phyloP scores from a whole-genome alignment of 2,888 invertebrate species.

The Synanthedon andrenaeformis region DNA sequence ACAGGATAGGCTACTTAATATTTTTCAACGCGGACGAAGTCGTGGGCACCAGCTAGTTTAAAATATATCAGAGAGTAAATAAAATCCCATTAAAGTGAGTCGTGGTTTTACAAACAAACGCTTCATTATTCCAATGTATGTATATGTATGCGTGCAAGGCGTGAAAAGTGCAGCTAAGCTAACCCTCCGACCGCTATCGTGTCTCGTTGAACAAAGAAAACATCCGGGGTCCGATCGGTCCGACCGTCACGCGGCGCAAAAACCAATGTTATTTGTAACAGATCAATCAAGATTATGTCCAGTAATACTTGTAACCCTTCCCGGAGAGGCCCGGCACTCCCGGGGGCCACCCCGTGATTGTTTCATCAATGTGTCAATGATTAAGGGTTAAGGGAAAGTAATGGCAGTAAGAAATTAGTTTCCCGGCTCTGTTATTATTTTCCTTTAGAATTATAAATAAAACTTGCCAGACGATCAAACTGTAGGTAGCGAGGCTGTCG shows the following conservation, averaged over 20 bases:
- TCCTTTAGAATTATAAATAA: conserved; percentile 12
- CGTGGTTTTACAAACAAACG: too few relatives aligned
- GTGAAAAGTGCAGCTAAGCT: conserved; percentile 33
- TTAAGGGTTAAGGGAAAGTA: conserved; percentile 39
- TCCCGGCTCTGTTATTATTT: conserved; percentile 10
- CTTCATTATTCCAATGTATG: neutral
- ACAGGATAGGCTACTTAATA: too few relatives aligned
- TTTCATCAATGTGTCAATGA: conserved; percentile 56
- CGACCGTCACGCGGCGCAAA: conserved; percentile 28
- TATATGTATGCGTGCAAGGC: neutral
- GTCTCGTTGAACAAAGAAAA: conserved; percentile 20
- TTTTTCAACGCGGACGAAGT: too few relatives aligned
- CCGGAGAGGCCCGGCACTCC: conserved; percentile 16
- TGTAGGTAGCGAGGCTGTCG: neutral
- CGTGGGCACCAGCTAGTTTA: too few relatives aligned
- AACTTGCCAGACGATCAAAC: neutral
- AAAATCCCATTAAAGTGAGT: too few relatives aligned
- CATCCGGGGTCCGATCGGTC: conserved; percentile 23
- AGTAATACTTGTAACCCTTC: conserved; percentile 51
- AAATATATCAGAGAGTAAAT: too few relatives aligned
- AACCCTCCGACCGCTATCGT: conserved; percentile 17
- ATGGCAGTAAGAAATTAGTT: conserved; percentile 27
- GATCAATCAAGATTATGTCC: conserved; percentile 67
- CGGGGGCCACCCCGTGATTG: conserved; percentile 33
- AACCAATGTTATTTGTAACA: conserved; percentile 57